These are phyloP conservation scores for Beaufortia kweichowensis DNA, from an alignment of 2,113 vertebrate genomes.

Conservation along the genomic window DNA sequence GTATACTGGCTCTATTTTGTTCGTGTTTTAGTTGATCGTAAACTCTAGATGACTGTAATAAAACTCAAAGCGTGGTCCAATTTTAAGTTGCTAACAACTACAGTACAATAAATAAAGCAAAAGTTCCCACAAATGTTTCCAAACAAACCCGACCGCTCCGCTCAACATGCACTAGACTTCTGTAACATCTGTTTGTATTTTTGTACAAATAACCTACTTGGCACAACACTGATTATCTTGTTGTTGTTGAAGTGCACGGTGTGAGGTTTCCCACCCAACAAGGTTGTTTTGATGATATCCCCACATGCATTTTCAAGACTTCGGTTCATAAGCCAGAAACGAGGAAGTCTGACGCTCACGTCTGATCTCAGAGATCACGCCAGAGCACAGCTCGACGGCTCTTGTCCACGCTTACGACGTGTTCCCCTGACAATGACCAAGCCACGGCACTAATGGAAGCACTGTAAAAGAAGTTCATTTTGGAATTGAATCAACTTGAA, in stretches of 20 bases:
- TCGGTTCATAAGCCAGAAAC: too few relatives aligned
- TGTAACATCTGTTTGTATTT: conserved; percentile 12
- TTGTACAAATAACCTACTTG: not conserved
- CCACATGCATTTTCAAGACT: not conserved
- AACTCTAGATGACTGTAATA: not conserved
- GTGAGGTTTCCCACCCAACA: conserved; percentile 22
- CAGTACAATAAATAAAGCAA: not conserved
- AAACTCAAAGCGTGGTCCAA: not conserved
- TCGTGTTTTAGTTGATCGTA: not conserved
- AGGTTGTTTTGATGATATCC: conserved; percentile 21
- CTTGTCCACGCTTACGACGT: conserved; percentile 83
- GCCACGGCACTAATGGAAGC: conserved; percentile 80
- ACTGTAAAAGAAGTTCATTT: conserved; percentile 56
- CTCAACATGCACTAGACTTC: not conserved
- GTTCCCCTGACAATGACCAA: conserved; percentile 80
- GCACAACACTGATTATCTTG: not conserved
- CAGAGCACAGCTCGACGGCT: conserved; percentile 80
- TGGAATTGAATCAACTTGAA: not conserved
- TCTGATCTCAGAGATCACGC: conserved; percentile 71
- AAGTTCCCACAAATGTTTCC: not conserved
- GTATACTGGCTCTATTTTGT: not conserved
- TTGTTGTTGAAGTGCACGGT: not conserved
- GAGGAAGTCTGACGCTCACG: not conserved
- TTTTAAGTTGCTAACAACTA: conserved; percentile 7
- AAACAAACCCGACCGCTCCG: conserved; percentile 1